Base-by-base conservation (phyloP, 30 jellyfish, hydroid and myxozoan species). In the Catostylus mosaicus region DNA sequence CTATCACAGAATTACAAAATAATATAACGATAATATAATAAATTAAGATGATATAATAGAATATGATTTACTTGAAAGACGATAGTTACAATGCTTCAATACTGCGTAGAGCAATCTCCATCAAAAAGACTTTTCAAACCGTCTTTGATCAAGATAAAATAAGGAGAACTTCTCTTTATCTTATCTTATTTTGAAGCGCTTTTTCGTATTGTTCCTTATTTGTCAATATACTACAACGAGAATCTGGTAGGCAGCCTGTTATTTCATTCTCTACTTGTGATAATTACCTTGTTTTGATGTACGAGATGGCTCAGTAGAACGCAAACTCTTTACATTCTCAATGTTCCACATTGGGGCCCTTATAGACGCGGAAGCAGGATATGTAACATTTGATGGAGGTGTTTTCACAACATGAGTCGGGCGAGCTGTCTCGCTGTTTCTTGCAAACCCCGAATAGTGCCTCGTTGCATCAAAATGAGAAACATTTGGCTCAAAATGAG, bases 401-500 rank as follows among this genome's bases (percentile, higher is more conserved):
- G 69, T 46, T 46, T 30, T 20, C 1, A 30, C 71, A 20, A 45
- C 84, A 20, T 16, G 54, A 48, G 22, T 18, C n/a, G 50, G 84
- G 36, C 52, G 61, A 8, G 40, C 31, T 19, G 36, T 8, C 65
- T 32, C 70, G 30, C 30, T 10, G 24, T 46, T 40, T n/a, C 82
- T 48, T 30, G 32, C 60, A 2, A 24, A 4, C 19, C 32, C 60
- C n/a, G 51, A 22, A 11, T 30, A 48, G 4, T n/a, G 71, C 19
- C 70, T 59, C 22, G 80, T 11, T 14, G 80, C 80, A 37, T 78
- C 89, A n/a, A 62, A 19, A 36, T 72, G 67, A 71, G 83, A 35
- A 3, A 19, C 18, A 26, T 37, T 43, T 7, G 6, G 22, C 18
- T 68, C 80, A 36, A 1, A 33, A 1, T 27, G 88, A 0, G 68